A percentile compares a stretch with the other conserved stretches of the same genome.
phyloP scores from a whole-genome alignment of 2,888 invertebrate species.

The Nemoura dubitans region DNA sequence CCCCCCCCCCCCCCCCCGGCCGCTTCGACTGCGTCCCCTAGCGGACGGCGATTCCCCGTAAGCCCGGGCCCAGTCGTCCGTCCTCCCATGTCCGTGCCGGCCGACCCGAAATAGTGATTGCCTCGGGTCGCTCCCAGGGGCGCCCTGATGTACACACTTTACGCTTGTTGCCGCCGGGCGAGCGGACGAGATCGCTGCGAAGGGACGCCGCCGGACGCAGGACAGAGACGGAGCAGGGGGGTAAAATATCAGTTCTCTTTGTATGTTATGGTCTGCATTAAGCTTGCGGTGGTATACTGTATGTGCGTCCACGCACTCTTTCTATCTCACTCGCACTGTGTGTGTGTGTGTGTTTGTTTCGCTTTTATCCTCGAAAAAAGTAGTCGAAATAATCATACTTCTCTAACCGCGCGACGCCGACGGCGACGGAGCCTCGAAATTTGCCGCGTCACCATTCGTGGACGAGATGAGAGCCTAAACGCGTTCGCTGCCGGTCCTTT shows the following conservation, averaged over 20 bases:
- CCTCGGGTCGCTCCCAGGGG: slow-evolving; percentile 26
- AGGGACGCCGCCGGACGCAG: neutral
- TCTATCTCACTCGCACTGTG: no score
- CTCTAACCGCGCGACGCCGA: neutral
- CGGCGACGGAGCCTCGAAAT: neutral
- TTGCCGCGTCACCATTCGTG: neutral
- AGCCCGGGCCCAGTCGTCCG: neutral
- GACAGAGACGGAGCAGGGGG: neutral
- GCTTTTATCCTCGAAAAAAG: neutral
- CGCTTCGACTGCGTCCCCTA: neutral
- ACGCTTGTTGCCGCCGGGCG: neutral
- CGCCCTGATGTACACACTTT: slow-evolving; percentile 29
- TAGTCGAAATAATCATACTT: neutral
- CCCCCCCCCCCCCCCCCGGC: neutral
- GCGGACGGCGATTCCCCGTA: no score
- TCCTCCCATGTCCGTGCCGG: no score
- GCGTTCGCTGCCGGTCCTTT: neutral
- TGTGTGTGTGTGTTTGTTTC: neutral
- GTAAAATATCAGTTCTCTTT: neutral
- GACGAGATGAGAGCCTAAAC: neutral
- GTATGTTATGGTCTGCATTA: neutral
- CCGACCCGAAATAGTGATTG: slow-evolving; percentile 38
- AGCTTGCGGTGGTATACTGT: neutral
- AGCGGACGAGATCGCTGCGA: neutral
- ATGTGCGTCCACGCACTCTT: neutral